Percentiles rank a stretch among this genome's conserved stretches.
Evolutionary conservation across 2,113 vertebrate species (phyloP).

Genomic region (Dermatemys mawii): DNA sequence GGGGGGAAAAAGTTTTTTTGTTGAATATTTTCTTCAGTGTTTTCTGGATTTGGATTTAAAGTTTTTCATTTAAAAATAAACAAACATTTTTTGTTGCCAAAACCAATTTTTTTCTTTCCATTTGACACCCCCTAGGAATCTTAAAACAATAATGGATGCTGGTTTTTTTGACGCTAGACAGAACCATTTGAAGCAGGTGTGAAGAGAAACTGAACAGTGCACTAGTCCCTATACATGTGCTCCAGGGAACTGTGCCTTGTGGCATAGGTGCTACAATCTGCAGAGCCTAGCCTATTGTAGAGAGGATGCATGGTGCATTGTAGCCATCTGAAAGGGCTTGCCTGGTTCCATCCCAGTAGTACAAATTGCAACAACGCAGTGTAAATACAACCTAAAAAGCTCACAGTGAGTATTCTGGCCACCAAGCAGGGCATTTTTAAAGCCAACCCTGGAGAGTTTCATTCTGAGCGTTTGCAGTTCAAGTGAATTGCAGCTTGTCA

Average conservation of each 20-base stretch:
- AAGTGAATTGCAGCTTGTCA: neutral
- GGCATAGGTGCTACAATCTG: neutral
- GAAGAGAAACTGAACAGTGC: neutral
- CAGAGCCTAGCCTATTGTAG: neutral
- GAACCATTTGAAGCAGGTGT: neutral
- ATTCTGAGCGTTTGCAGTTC: neutral
- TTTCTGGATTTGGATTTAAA: neutral
- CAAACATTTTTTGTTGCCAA: neutral
- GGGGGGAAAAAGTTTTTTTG: neutral
- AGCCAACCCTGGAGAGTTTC: neutral
- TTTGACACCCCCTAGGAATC: neutral
- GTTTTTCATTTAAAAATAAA: neutral
- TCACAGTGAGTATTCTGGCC: rapidly evolving
- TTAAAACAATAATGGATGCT: neutral
- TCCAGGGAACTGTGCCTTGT: neutral
- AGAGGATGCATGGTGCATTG: neutral
- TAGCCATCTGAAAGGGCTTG: neutral
- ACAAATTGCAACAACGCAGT: neutral
- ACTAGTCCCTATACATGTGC: neutral
- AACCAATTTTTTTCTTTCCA: neutral
- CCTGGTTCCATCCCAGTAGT: neutral
- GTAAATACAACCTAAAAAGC: neutral
- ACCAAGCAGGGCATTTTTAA: rapidly evolving
- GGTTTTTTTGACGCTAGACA: neutral
- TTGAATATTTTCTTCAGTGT: neutral